A percentile compares a stretch with the other conserved stretches of the same genome.
phyloP scores from a whole-genome alignment of 2,888 invertebrate genomes.

The Sinodicranocentrus sp. region DNA sequence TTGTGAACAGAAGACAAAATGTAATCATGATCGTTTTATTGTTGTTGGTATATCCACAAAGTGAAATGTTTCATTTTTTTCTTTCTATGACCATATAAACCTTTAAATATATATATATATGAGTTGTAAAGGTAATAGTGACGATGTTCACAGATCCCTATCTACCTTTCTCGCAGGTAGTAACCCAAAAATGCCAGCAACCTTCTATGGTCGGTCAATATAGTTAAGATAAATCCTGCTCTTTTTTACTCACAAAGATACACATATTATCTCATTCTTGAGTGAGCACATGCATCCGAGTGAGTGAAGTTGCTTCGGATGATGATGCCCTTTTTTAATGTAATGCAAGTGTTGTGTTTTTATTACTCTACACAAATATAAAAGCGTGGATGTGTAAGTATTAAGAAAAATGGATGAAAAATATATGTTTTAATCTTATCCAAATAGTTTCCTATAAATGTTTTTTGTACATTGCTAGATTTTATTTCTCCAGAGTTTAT shows the following conservation, averaged over 20 bases:
- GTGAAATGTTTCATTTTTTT: neutral
- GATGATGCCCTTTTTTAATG: too few relatives aligned
- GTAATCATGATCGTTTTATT: constrained; percentile 11
- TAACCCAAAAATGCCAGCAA: constrained; percentile 26
- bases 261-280: too few relatives aligned
- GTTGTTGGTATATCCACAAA: neutral
- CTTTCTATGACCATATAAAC: neutral
- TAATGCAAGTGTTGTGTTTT: neutral
- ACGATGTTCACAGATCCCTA: constrained; percentile 24
- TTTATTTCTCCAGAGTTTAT: neutral
- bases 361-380: neutral
- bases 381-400: neutral
- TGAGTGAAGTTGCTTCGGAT: too few relatives aligned
- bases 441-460: too few relatives aligned
- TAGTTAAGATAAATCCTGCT: constrained; percentile 13
- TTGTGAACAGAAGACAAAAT: constrained; percentile 24
- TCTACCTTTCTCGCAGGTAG: constrained; percentile 21
- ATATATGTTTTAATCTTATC: neutral
- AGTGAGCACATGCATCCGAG: too few relatives aligned
- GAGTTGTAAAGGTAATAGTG: neutral
- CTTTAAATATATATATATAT: neutral
- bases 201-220: constrained; percentile 27
- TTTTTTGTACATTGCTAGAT: neutral
- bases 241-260: too few relatives aligned
- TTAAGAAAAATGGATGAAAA: neutral